Evolutionary conservation across 2,797 vertebrate genomes (phyloP), one percentile per base, ranked within the genome.

Genomic region (Eulemur coronatus): DNA sequence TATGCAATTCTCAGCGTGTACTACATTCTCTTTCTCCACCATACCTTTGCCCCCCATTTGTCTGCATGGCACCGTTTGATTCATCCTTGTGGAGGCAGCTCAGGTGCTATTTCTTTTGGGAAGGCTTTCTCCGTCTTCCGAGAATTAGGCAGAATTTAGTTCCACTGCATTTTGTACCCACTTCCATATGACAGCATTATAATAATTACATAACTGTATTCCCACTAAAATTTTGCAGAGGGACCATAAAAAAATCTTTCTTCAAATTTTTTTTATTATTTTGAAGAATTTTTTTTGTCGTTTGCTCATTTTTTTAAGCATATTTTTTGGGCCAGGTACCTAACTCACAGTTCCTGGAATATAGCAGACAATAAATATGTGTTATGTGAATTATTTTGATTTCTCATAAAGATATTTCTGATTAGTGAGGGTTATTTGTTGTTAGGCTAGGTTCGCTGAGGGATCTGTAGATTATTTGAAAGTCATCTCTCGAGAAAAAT

Each of bases 311-410:
- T 89, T 46, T 70, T 72, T 65, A 20, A 80, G 1, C 15, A 28
- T 65, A 61, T 46, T 26, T 73, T 89, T 89, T 35, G 10, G 46
- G 35, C 50, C 69, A 93, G 67, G 5, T 48, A 46, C 12, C 57
- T 69, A 61, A 52, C 35, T 17, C 5, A 1, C 30, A 41, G 12
- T 61, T 11, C 63, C 50, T 80, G 11, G 46, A 72, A 57, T 88
- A 61, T 17, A 76, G 59, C 43, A 63, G 43, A 7, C 17, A 75
- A 30, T 75, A 59, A 81, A 75, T 85, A 75, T 30, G 65, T 81
- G 13, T 33, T n/a, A 15, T 90, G 24, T 75, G 43, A 90, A 70
- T 61, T 86, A 38, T 78, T 82, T 70, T 91, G 43, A 85, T 86
- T 85, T 89, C 75, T n/a, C 20, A 28, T n/a, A 52, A 50, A 69